These are phyloP conservation scores for Danio choprae DNA, from an alignment of 2,797 vertebrate genomes.

Conservation along the genomic window DNA sequence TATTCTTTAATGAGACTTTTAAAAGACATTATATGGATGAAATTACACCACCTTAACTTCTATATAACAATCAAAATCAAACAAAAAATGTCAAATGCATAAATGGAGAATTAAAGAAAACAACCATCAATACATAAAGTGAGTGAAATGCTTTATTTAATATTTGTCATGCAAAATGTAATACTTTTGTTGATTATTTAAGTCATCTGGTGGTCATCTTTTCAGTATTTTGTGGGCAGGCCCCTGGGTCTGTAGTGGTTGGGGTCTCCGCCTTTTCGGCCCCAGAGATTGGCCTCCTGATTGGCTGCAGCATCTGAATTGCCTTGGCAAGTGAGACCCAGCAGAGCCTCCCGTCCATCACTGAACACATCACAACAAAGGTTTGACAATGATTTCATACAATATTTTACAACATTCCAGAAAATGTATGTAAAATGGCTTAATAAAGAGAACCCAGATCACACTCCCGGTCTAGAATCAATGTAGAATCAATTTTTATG, in stretches of 20 bases:
- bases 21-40: no score
- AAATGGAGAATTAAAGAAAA: neutral
- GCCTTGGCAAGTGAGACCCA: slow-evolving; percentile 21
- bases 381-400: neutral
- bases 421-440: neutral
- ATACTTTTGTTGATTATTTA: neutral
- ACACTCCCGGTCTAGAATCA: no score
- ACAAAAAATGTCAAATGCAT: neutral
- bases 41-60: no score
- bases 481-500: no score
- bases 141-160: neutral
- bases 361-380: slow-evolving; percentile 58
- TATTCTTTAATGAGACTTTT: no score
- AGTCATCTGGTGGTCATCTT: neutral
- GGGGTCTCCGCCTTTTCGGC: slow-evolving; percentile 66
- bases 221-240: slow-evolving; percentile 66
- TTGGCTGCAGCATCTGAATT: slow-evolving; percentile 62
- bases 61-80: no score
- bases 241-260: slow-evolving; percentile 66
- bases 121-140: neutral
- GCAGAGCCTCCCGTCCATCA: slow-evolving; percentile 64
- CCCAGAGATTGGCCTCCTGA: slow-evolving; percentile 71
- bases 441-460: no score
- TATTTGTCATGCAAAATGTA: neutral
- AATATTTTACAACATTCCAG: neutral